Conservation (phyloP, 2,888 invertebrate species). For the Anorthoa munda region DNA sequence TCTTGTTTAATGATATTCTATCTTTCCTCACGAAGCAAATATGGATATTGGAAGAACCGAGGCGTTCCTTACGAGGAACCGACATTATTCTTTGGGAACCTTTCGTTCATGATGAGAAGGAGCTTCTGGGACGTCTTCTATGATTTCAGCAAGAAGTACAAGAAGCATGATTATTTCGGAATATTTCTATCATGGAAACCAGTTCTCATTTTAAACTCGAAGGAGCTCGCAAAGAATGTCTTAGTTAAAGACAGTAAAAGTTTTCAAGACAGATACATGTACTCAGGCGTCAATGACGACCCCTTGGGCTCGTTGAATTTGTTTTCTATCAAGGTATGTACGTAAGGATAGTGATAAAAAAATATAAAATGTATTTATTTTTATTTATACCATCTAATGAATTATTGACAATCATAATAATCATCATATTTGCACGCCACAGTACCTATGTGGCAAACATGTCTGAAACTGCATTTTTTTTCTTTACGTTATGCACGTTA, state of each 20-base stretch:
- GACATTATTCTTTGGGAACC: constrained; percentile 74
- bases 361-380: constrained; percentile 22
- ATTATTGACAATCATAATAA: too few relatives aligned
- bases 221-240: constrained; percentile 78
- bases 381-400: too few relatives aligned
- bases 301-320: constrained; percentile 82
- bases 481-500: too few relatives aligned
- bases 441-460: too few relatives aligned
- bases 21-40: constrained; percentile 70
- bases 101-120: constrained; percentile 79
- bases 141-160: constrained; percentile 72
- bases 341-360: too few relatives aligned
- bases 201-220: constrained; percentile 77
- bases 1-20: constrained; percentile 68
- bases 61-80: constrained; percentile 80
- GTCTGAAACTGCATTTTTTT: too few relatives aligned
- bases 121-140: constrained; percentile 77
- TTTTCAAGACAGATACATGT: constrained; percentile 79
- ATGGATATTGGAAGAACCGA: constrained; percentile 82
- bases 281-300: constrained; percentile 73
- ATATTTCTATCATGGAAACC: constrained; percentile 80
- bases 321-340: constrained; percentile 80
- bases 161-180: constrained; percentile 77
- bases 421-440: too few relatives aligned
- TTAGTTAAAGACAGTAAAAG: constrained; percentile 77